Base-by-base conservation (phyloP, 2,113 vertebrate genomes). In the Clarias batrachus region DNA sequence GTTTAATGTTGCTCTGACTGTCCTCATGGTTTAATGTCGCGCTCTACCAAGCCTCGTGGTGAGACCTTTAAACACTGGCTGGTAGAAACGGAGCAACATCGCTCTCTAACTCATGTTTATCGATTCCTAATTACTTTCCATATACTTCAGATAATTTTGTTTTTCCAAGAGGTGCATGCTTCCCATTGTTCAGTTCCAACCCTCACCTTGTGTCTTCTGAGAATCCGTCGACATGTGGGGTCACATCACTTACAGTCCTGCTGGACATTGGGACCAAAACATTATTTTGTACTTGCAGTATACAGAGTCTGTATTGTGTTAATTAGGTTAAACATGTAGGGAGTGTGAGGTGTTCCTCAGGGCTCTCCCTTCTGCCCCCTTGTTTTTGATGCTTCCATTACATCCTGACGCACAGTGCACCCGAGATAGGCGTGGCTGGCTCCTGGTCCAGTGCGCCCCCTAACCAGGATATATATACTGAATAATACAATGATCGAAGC, bases 51-150 rank as follows among this genome's bases (percentile, higher is more conserved):
- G 85, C 85, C 80, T 90, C 84, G 68, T 82, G 81, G 80, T 83
- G 83, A 89, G 85, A 85, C 82, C 81, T 76, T 59, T 88, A 76
- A 81, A 70, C 79, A 57, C 60, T 48, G 85, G 78, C 85, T 63
- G 17, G 81, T 88, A 79, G 52, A 85, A 62, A 62, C 87, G 85
- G 87, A 89, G 85, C 84, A 81, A 11, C 73, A 21, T 82, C 63
- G 63, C 66, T 83, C 81, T 88, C 86, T 90, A 90, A 89, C 91
- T 88, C 83, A 87, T 89, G 66, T 86, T 83, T 82, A 86, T 87
- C 78, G 82, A 66, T 71, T 86, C 81, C 68, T 91, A 83, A 81
- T 86, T 56, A 81, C 37, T 77, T 70, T 56, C 48, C 59, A 83
- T 79, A 37, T 85, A 80, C 90, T 88, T 48, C 91, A 80, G 80